Percentiles rank a stretch among this genome's conserved stretches.
Evolutionary conservation across 2,113 vertebrate species (phyloP).

Genomic region (Vireo altiloquus): DNA sequence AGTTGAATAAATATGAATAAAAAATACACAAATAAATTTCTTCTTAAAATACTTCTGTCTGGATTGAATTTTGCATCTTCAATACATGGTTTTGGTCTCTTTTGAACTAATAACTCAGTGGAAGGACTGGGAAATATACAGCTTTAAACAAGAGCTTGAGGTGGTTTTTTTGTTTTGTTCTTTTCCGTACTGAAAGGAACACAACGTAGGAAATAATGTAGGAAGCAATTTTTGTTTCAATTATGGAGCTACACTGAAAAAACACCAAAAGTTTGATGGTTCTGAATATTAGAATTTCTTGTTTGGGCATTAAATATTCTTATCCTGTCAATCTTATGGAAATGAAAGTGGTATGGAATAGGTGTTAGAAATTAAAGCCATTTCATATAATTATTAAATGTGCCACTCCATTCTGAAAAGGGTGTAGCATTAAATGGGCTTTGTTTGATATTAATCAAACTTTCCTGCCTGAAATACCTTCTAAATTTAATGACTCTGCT

Average conservation of each 20-base stretch:
- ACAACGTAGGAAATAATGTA: not conserved
- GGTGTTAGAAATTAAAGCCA: constrained; percentile 50
- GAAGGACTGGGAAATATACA: not conserved
- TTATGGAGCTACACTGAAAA: not conserved
- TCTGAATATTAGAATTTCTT: not conserved
- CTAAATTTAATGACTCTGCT: constrained; percentile 59
- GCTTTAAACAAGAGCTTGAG: not conserved
- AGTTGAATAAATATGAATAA: constrained; percentile 29
- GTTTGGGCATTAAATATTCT: constrained; percentile 44
- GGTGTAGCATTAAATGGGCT: constrained; percentile 62
- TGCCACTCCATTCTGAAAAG: constrained; percentile 33
- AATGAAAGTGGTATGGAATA: constrained; percentile 32
- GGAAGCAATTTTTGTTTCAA: not conserved
- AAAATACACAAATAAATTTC: not conserved
- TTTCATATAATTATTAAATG: constrained; percentile 68
- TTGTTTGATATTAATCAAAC: constrained; percentile 73
- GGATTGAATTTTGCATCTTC: not conserved
- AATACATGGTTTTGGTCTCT: not conserved
- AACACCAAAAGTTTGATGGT: not conserved
- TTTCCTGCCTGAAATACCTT: constrained; percentile 44
- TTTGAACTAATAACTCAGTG: constrained; percentile 26
- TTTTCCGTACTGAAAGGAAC: not conserved
- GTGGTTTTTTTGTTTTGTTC: not conserved
- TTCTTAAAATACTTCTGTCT: not conserved
- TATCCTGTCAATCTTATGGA: constrained; percentile 27